A percentile compares a stretch with the other conserved stretches of the same genome.
Evolutionary conservation across 2,888 invertebrate species (phyloP).

Genomic region (Cecidostiba fungosa): DNA sequence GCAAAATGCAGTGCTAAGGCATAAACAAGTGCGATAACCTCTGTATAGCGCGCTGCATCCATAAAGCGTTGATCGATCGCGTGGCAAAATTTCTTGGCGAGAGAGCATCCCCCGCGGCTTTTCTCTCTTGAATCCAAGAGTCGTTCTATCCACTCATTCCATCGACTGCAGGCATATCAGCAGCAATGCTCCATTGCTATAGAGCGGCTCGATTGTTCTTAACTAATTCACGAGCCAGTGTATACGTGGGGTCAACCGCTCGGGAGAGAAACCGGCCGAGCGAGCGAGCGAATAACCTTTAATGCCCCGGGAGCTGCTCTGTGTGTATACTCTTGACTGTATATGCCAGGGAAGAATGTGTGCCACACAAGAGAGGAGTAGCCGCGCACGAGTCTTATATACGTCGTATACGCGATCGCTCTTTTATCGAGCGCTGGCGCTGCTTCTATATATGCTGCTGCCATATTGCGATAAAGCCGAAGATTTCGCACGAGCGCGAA

Average conservation of each 20-base stretch:
- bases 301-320: constrained; percentile 16
- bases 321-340: background rate
- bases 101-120: background rate
- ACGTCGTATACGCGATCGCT: constrained; percentile 42
- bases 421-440: constrained; percentile 55
- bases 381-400: background rate
- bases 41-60: background rate
- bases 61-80: background rate
- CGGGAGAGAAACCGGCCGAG: background rate
- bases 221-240: constrained; percentile 56
- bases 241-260: background rate
- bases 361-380: constrained; percentile 23
- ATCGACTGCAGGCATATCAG: background rate
- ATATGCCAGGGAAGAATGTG: constrained; percentile 36
- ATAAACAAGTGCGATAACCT: constrained; percentile 2
- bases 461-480: constrained; percentile 50
- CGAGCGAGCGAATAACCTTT: constrained; percentile 56
- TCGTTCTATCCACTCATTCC: background rate
- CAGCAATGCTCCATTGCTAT: background rate
- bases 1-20: background rate
- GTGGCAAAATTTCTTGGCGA: background rate
- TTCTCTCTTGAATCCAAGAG: background rate
- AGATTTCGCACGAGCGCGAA: constrained; percentile 51
- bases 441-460: background rate
- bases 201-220: constrained; percentile 40